Conservation (phyloP, 2,888 invertebrate genomes). For the Barypeithes pellucidus region DNA sequence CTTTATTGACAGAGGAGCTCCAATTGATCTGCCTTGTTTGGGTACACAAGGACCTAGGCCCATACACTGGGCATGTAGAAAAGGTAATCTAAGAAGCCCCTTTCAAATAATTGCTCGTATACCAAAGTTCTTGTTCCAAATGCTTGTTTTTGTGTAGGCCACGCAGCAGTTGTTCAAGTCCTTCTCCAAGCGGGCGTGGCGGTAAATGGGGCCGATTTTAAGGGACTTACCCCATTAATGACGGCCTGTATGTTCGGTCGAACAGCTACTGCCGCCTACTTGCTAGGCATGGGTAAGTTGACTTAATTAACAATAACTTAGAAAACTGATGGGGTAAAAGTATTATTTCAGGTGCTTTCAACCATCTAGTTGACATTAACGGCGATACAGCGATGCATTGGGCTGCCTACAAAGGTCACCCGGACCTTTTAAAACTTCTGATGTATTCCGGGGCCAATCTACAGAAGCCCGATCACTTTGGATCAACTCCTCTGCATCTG, state of each 20-base stretch:
- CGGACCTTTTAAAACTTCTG: slow-evolving; percentile 88
- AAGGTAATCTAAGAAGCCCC: too few relatives aligned
- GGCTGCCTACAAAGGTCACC: slow-evolving; percentile 95
- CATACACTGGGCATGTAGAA: slow-evolving; percentile 94
- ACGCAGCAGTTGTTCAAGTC: slow-evolving; percentile 88
- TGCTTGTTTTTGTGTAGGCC: too few relatives aligned
- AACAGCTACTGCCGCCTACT: slow-evolving; percentile 90
- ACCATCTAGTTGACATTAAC: slow-evolving; percentile 91
- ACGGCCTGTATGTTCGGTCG: slow-evolving; percentile 95
- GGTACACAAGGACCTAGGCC: slow-evolving; percentile 93
- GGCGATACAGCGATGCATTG: slow-evolving; percentile 95
- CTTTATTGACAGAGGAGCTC: slow-evolving; percentile 86
- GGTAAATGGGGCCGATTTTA: slow-evolving; percentile 92
- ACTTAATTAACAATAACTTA: too few relatives aligned
- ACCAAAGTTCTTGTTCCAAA: neutral
- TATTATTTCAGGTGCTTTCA: slow-evolving; percentile 79
- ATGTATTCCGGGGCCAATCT: slow-evolving; percentile 94
- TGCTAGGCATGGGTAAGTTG: slow-evolving; percentile 72
- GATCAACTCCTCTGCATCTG: slow-evolving; percentile 92
- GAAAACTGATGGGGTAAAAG: too few relatives aligned
- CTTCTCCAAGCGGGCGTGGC: slow-evolving; percentile 86
- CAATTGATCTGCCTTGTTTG: slow-evolving; percentile 88
- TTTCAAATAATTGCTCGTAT: neutral
- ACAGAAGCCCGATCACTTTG: slow-evolving; percentile 92
- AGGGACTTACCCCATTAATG: slow-evolving; percentile 91